Evolutionary conservation across 2,113 vertebrate genomes (phyloP).

Genomic region (Mormyrus iriodes): DNA sequence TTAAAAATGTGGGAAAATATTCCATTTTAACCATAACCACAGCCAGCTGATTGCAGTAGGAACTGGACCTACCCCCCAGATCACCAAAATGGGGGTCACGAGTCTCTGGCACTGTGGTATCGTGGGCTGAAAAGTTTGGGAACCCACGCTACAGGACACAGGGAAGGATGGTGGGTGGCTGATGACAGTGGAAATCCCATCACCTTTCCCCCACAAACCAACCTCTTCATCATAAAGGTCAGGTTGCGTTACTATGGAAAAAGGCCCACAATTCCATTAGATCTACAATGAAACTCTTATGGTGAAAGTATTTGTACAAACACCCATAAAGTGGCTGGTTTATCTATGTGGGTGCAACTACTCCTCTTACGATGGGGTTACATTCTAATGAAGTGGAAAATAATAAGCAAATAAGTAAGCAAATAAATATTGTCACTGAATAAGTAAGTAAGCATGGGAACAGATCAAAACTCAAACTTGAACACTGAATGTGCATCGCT

Average conservation of each 20-base stretch:
- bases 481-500: too few species aligned
- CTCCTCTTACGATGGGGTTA: background rate
- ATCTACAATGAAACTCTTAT: background rate
- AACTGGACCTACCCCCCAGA: background rate
- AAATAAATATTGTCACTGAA: too few species aligned
- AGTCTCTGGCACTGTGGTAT: background rate
- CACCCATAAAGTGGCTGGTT: background rate
- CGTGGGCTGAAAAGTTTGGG: background rate
- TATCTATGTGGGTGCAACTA: background rate
- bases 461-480: too few species aligned
- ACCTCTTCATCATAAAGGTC: background rate
- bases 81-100: background rate
- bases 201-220: background rate
- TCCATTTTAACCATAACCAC: background rate
- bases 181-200: background rate
- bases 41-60: background rate
- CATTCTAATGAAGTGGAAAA: too few species aligned
- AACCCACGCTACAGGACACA: background rate
- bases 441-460: too few species aligned
- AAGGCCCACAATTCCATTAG: background rate
- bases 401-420: too few species aligned
- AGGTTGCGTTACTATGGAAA: background rate
- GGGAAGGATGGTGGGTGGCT: background rate
- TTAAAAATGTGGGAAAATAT: background rate
- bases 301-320: background rate